Evolutionary conservation across 2,888 invertebrate genomes (phyloP), one percentile per base, ranked within the genome.

Genomic region (Metalampra italica): DNA sequence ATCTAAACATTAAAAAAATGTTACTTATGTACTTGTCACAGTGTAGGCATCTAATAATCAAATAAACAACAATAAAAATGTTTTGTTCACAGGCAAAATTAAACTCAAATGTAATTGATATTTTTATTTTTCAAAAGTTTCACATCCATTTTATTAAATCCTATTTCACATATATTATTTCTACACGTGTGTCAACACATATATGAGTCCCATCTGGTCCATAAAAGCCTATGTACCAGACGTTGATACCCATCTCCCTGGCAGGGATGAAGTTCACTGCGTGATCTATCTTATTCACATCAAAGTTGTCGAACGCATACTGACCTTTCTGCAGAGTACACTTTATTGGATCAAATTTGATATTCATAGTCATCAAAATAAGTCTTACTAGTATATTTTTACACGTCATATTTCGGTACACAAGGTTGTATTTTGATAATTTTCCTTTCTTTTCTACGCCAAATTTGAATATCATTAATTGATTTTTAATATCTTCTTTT

Each of bases 291-390:
- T 57, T 60, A 43, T 47, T 53, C 1, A 69, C 30, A 49, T 72
- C 69, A 9, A 72, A 29, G 38, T 56, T 53, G 51, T 57, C 53
- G 53, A 69, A 66, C 0, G 46, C 11, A 42, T 69, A 66, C 4
- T 32, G 50, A 3, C 72, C 70, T 52, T 67, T 70, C 34, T 47
- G 64, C 9, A 70, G 4, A 14, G 60, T 62, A 51, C 70, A 72
- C 1, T 59, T 52, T 29, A 62, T 60, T 2, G 56, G 52, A 43
- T 72, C 59, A 15, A 61, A 65, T 45, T 42, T 59, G 0, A 70
- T 36, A n/a, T 63, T 63, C 0, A 58, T 15, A 1, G 65, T 39
- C 5, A 47, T 36, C 0, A 67, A 43, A 1, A 64, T 11, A 7
- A 71, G 14, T 45, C 49, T 63, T 0, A 65, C 63, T 30, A 72